Evolutionary conservation across 2,113 vertebrate species (phyloP), one percentile per base, ranked within the genome.

Genomic region (Eptatretus burgeri): DNA sequence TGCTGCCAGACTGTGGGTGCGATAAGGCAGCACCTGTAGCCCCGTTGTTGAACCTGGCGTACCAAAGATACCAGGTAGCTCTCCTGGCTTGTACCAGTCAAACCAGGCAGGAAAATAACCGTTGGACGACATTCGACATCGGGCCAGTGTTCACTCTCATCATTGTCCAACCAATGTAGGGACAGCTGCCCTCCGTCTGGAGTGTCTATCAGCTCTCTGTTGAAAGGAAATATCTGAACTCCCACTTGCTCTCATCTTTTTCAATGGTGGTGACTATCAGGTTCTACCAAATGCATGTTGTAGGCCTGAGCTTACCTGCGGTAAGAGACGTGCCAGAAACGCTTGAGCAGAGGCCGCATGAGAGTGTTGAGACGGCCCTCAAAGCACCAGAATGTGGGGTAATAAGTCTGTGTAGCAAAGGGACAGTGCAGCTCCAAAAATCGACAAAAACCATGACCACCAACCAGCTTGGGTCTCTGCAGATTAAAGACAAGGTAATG

Each of bases 321-420:
- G 56, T 60, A 60, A 20, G 56, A 60, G 56, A 60, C 20, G 56
- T 60, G 56, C n/a, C n/a, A 17, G 56, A 17, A 20, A 2, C 56
- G 56, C 56, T 60, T 86, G 71, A 98, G 86, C 66, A 98, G 94
- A 13, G 89, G 89, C 69, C 91, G 81, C 65, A 96, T 76, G 63
- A 98, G 74, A 0, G 91, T 98, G 73, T 94, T 88, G 50, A 85
- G 75, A 17, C 88, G 77, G 69, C 86, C 83, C 75, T 95, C 91
- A 87, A 85, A 98, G 80, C 91, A 96, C 91, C 91, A 98, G 64
- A 93, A 80, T 0, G 91, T 87, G 51, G 91, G 91, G 71, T 94
- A 98, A 71, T 94, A 98, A 10, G 83, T 94, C 76, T 98, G 87
- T 7, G 83, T 83, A 69, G 95, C 81, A 60, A 95, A 82, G 0